phyloP scores from a whole-genome alignment of 1,140 invertebrate species.

The Lepidurus apus region DNA sequence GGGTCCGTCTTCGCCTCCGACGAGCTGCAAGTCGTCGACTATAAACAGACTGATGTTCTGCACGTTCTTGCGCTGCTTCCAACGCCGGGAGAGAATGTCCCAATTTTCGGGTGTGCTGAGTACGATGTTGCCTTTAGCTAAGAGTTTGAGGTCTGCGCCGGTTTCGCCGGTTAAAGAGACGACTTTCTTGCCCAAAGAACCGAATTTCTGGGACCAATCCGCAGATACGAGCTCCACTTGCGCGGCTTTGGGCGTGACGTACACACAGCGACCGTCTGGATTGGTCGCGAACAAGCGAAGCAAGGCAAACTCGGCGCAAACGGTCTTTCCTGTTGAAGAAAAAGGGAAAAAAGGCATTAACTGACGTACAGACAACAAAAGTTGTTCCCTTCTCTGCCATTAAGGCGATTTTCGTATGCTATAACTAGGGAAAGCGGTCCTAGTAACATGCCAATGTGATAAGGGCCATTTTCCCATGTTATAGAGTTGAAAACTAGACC shows the following conservation, averaged over 20 bases:
- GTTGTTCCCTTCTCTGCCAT: too few relatives aligned
- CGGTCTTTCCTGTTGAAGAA: constrained; percentile 71
- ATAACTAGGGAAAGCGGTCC: too few relatives aligned
- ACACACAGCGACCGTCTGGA: constrained; percentile 66
- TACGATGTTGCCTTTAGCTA: constrained; percentile 89
- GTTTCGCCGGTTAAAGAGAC: constrained; percentile 97
- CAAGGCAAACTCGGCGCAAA: constrained; percentile 95
- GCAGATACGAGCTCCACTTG: constrained; percentile 84
- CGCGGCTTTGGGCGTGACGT: constrained; percentile 85
- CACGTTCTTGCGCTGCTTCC: constrained; percentile 98
- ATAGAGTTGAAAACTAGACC: too few relatives aligned
- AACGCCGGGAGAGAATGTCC: constrained; percentile 94
- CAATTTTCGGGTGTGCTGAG: constrained; percentile 97
- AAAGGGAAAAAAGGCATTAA: constrained; percentile 14
- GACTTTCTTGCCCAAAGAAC: constrained; percentile 74
- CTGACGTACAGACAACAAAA: neutral
- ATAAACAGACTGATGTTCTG: constrained; percentile 96
- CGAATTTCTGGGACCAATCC: constrained; percentile 89
- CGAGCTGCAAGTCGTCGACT: constrained; percentile 92
- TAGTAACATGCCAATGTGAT: too few relatives aligned
- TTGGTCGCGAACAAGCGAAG: constrained; percentile 76
- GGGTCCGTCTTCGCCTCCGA: constrained; percentile 83
- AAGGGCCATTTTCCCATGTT: too few relatives aligned
- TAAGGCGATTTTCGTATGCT: too few relatives aligned
- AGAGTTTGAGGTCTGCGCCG: constrained; percentile 84